Conservation (phyloP, 2,113 vertebrate species). For the Erinaceus europaeus region DNA sequence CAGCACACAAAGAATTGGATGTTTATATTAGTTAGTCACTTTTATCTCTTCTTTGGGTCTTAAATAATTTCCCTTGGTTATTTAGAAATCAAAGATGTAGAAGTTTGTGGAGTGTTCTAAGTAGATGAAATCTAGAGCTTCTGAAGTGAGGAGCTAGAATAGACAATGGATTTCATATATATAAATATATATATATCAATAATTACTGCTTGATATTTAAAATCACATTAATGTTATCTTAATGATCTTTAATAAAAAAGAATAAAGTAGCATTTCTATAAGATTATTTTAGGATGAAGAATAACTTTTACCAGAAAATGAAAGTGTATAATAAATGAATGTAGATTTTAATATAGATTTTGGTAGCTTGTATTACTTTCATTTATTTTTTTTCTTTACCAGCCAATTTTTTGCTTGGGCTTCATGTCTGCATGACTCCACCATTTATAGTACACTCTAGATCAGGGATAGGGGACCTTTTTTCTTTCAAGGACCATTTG, state of each 20-base stretch:
- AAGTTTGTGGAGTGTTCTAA: neutral
- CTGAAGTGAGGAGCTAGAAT: neutral
- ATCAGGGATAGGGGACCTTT: no score
- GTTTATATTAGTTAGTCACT: constrained; percentile 19
- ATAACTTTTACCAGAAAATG: constrained; percentile 4
- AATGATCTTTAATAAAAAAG: constrained; percentile 20
- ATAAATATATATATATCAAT: no score
- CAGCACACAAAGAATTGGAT: neutral
- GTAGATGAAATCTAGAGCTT: neutral
- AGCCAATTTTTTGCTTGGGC: no score
- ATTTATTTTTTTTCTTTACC: no score
- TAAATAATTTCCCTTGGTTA: neutral
- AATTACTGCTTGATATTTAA: no score
- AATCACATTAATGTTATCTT: constrained; percentile 1
- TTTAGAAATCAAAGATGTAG: constrained; percentile 16
- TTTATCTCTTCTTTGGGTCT: neutral
- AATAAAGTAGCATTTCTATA: neutral
- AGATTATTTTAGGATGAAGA: neutral
- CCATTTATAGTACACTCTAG: no score
- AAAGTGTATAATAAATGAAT: constrained; percentile 18
- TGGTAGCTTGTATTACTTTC: neutral
- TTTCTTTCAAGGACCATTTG: no score
- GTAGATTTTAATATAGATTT: constrained; percentile 18
- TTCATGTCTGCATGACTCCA: no score
- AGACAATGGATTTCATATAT: no score